Conservation (phyloP, 1,140 invertebrate genomes). For the Apis florea region DNA sequence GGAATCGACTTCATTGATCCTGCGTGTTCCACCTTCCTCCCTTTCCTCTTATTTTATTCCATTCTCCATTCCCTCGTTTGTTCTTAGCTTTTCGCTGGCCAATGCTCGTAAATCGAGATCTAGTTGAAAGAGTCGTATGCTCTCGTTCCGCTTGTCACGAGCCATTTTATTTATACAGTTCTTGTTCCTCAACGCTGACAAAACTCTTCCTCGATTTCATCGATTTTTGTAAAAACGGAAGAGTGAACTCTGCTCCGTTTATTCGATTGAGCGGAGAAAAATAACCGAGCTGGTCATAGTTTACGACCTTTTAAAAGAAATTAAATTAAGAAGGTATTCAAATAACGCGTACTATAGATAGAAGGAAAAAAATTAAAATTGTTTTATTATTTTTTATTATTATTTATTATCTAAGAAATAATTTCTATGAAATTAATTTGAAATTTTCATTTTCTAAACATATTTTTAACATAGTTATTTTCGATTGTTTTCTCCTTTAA, state of each 20-base stretch:
- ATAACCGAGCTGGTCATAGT: too few species aligned
- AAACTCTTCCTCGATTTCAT: background rate
- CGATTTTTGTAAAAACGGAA: background rate
- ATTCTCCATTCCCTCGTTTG: background rate
- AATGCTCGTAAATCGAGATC: slow-evolving; percentile 40
- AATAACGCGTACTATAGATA: too few species aligned
- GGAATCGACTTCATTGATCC: slow-evolving; percentile 33
- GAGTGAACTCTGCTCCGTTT: background rate
- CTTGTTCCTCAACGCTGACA: background rate
- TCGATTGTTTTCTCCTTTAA: too few species aligned
- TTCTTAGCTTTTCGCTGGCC: slow-evolving; percentile 27
- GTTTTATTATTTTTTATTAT: too few species aligned
- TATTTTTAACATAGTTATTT: too few species aligned
- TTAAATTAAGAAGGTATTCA: too few species aligned
- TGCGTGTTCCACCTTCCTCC: background rate
- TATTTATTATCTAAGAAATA: too few species aligned
- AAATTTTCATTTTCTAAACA: too few species aligned
- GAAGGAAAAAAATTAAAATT: too few species aligned
- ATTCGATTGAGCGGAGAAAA: too few species aligned
- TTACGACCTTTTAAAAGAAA: too few species aligned
- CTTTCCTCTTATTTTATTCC: background rate
- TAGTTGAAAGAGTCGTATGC: slow-evolving; percentile 11
- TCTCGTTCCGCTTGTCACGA: slow-evolving; percentile 32
- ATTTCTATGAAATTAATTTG: too few species aligned
- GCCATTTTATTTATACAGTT: slow-evolving; percentile 40